A percentile compares a stretch with the other conserved stretches of the same genome.
Evolutionary conservation across 2,113 vertebrate genomes (phyloP).

Genomic region (Macrotis lagotis): DNA sequence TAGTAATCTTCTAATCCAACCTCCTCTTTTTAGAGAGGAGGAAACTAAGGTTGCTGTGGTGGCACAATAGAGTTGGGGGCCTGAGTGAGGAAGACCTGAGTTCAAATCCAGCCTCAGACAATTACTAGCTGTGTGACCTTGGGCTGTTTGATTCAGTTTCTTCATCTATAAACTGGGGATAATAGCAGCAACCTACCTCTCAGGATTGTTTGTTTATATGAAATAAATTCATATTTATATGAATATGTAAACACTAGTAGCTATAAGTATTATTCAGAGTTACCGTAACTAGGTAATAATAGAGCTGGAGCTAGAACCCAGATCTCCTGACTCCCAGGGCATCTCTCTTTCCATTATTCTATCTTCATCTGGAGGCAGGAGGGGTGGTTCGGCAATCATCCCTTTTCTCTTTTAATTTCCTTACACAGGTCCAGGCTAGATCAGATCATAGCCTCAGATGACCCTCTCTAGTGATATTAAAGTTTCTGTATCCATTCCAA

Average conservation of each 20-base stretch:
- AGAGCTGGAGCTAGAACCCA: not conserved
- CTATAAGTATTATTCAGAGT: not conserved
- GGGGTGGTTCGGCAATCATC: not conserved
- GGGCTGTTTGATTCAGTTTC: not conserved
- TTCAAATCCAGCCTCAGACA: not conserved
- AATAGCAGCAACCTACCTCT: not conserved
- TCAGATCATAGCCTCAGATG: not conserved
- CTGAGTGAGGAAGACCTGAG: not conserved
- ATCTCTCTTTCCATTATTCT: not conserved
- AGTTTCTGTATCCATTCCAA: not conserved
- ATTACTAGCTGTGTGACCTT: not conserved
- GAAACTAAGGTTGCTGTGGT: not conserved
- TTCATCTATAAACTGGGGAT: not conserved
- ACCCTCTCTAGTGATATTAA: not conserved
- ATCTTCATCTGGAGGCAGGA: slow-evolving; percentile 8
- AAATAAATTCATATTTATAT: no score
- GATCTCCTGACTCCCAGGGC: not conserved
- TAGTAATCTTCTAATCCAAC: not conserved
- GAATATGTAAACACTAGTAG: no score
- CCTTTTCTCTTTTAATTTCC: not conserved
- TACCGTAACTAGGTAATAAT: not conserved
- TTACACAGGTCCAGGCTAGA: not conserved
- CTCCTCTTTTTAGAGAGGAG: not conserved
- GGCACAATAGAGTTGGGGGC: not conserved
- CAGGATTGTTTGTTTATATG: no score